Conservation (phyloP, 1,140 invertebrate genomes). For the Procambarus clarkii region DNA sequence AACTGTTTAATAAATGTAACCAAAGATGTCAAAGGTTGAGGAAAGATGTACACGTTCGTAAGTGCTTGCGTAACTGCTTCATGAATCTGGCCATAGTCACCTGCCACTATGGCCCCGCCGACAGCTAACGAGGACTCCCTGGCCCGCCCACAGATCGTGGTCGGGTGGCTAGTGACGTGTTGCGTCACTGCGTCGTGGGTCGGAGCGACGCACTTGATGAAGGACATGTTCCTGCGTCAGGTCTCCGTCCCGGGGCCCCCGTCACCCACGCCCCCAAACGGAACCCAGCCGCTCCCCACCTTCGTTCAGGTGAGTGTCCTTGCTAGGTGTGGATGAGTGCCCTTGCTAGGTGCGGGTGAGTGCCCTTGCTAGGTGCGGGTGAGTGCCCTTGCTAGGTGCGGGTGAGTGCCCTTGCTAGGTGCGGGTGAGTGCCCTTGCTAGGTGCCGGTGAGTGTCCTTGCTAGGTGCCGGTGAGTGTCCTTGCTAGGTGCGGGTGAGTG, state of each 20-base stretch:
- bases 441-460: no score
- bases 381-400: not conserved
- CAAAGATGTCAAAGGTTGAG: no score
- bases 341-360: not conserved
- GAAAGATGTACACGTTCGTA: no score
- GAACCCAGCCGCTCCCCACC: slow-evolving; percentile 73
- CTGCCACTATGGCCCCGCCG: no score
- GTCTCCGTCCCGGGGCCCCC: slow-evolving; percentile 3
- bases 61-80: no score
- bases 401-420: not conserved
- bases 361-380: not conserved
- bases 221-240: slow-evolving; percentile 85
- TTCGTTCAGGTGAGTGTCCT: slow-evolving; percentile 59
- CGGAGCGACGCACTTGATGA: slow-evolving; percentile 90
- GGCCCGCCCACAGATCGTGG: slow-evolving; percentile 82
- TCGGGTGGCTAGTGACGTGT: slow-evolving; percentile 89
- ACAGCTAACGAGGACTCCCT: no score
- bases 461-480: not conserved
- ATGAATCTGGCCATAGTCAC: no score
- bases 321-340: not conserved
- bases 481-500: not conserved
- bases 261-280: not conserved
- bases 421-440: not conserved
- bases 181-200: slow-evolving; percentile 92
- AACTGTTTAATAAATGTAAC: no score